phyloP scores from a whole-genome alignment of 2,797 vertebrate species.

The Spondyliosoma cantharus region DNA sequence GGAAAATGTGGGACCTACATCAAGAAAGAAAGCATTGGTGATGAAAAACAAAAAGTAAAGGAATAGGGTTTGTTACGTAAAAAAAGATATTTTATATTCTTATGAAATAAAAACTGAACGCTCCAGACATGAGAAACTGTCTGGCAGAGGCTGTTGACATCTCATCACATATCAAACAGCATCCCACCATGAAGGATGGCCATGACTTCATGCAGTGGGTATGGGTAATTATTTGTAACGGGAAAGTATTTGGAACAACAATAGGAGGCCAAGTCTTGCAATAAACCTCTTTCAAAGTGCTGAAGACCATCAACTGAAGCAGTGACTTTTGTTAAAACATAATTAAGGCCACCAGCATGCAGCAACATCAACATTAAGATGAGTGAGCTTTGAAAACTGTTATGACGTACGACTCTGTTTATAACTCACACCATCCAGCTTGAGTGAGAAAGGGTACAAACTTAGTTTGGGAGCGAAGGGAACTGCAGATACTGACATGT shows the following conservation, averaged over 20 bases:
- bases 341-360: conserved; percentile 30
- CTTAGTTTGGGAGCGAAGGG: conserved; percentile 10
- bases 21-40: conserved; percentile 21
- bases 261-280: conserved; percentile 28
- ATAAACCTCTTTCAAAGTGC: conserved; percentile 20
- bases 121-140: conserved; percentile 23
- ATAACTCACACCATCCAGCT: conserved; percentile 32
- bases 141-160: conserved; percentile 16
- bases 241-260: conserved; percentile 14
- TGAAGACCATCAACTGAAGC: conserved; percentile 22
- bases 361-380: conserved; percentile 39
- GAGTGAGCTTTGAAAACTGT: conserved; percentile 23
- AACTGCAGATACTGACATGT: conserved; percentile 8
- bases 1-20: conserved; percentile 15
- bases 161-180: conserved; percentile 25
- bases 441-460: background rate
- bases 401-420: conserved; percentile 14
- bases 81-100: conserved; percentile 17
- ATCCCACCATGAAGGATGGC: conserved; percentile 15
- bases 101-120: conserved; percentile 24
- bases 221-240: conserved; percentile 1
- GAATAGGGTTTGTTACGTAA: background rate
- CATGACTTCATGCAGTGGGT: background rate
- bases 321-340: conserved; percentile 44
- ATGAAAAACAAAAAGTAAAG: background rate